A percentile compares a stretch with the other conserved stretches of the same genome.
These are phyloP conservation scores for Pampusana beccarii DNA, from an alignment of 2,113 vertebrate species.

Conservation along the genomic window DNA sequence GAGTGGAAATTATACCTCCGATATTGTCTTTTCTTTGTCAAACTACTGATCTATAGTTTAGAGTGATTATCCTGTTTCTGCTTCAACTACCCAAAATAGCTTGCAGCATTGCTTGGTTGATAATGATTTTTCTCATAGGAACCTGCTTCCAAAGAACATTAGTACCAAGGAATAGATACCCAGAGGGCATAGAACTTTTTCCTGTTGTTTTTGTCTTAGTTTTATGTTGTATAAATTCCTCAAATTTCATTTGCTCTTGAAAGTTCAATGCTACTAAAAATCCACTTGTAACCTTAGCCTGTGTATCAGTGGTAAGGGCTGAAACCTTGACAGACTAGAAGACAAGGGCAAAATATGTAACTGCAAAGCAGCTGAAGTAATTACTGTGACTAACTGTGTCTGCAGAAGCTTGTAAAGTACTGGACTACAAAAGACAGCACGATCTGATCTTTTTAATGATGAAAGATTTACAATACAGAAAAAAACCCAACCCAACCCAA, in stretches of 20 bases:
- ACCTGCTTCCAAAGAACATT: slow-evolving; percentile 10
- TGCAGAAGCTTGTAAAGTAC: not conserved
- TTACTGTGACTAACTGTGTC: not conserved
- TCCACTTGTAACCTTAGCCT: not conserved
- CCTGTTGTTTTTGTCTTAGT: not conserved
- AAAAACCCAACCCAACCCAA: too few species aligned
- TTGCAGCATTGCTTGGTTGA: not conserved
- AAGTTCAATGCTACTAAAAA: slow-evolving; percentile 15
- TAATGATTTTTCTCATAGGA: slow-evolving; percentile 53
- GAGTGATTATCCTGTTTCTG: slow-evolving; percentile 51
- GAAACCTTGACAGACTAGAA: not conserved
- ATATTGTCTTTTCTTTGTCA: slow-evolving; percentile 3
- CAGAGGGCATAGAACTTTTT: not conserved
- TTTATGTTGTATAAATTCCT: slow-evolving; percentile 6
- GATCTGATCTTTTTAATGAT: not conserved
- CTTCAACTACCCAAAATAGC: slow-evolving; percentile 41
- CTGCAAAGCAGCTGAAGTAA: slow-evolving; percentile 10
- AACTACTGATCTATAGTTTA: slow-evolving; percentile 43
- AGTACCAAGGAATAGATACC: slow-evolving; percentile 3
- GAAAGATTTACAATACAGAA: not conserved
- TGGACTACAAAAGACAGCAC: not conserved
- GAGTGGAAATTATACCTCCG: not conserved
- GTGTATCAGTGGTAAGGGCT: not conserved
- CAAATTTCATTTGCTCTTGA: slow-evolving; percentile 31
- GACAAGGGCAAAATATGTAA: not conserved